Conservation (phyloP, 1,140 invertebrate species). For the Oreohelix idahoensis region DNA sequence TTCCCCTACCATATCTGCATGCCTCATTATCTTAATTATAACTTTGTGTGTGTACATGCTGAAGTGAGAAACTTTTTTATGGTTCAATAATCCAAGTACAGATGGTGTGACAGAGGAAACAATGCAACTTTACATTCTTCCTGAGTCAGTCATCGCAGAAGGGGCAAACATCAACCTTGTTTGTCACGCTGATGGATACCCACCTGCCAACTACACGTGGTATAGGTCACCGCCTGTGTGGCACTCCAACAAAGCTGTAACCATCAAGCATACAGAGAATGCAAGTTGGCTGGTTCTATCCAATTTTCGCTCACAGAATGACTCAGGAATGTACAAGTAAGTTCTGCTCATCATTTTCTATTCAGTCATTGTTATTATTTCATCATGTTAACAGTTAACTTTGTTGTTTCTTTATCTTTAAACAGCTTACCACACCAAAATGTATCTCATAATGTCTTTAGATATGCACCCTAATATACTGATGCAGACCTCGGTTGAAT, state of each 20-base stretch:
- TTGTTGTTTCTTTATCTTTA: too few relatives aligned
- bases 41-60: too few relatives aligned
- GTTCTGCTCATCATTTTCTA: not conserved
- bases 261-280: not conserved
- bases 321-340: not conserved
- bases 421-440: too few relatives aligned
- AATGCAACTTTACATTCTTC: not conserved
- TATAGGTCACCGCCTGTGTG: not conserved
- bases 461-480: too few relatives aligned
- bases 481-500: too few relatives aligned
- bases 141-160: not conserved
- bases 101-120: constrained; percentile 1
- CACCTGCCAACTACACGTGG: not conserved
- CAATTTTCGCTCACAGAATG: not conserved
- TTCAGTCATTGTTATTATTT: not conserved
- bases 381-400: not conserved
- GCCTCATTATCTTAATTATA: too few relatives aligned
- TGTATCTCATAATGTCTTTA: too few relatives aligned
- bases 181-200: not conserved
- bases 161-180: not conserved
- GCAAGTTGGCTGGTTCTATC: not conserved
- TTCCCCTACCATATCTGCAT: too few relatives aligned
- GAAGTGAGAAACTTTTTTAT: too few relatives aligned
- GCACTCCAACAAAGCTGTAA: not conserved
- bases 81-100: not conserved